Evolutionary conservation across 2,113 vertebrate species (phyloP).

Genomic region (Rhabdornis inornatus): DNA sequence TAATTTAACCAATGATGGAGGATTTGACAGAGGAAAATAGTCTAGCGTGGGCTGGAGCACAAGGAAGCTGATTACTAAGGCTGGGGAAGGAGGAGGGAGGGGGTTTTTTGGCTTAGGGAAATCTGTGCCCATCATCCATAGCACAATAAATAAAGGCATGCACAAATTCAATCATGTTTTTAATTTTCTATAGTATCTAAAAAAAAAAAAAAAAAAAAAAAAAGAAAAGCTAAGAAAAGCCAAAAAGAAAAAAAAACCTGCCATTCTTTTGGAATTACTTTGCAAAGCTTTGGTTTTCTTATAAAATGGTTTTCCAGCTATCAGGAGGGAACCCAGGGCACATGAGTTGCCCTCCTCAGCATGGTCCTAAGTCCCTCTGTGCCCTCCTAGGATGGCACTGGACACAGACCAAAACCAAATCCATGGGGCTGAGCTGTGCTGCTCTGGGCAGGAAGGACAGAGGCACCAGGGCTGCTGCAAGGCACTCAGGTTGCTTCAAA

Average conservation of each 20-base stretch:
- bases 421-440: background rate
- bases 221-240: background rate
- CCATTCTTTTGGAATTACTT: background rate
- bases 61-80: conserved; percentile 56
- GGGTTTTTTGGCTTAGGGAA: conserved; percentile 56
- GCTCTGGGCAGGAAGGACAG: background rate
- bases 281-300: background rate
- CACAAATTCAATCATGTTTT: conserved; percentile 16
- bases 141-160: conserved; percentile 55
- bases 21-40: conserved; percentile 53
- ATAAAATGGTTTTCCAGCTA: background rate
- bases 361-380: background rate
- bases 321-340: background rate
- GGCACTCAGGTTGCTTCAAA: background rate
- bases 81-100: conserved; percentile 53
- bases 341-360: background rate
- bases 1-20: conserved; percentile 37
- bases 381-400: background rate
- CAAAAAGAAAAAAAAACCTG: background rate
- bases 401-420: rapidly evolving
- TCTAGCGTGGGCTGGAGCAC: conserved; percentile 49
- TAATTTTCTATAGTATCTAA: background rate
- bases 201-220: background rate
- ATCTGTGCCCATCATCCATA: conserved; percentile 46
- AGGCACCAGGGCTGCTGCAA: background rate